Base-by-base conservation (phyloP, 1,140 invertebrate species). In the Palaemon carinicauda region DNA sequence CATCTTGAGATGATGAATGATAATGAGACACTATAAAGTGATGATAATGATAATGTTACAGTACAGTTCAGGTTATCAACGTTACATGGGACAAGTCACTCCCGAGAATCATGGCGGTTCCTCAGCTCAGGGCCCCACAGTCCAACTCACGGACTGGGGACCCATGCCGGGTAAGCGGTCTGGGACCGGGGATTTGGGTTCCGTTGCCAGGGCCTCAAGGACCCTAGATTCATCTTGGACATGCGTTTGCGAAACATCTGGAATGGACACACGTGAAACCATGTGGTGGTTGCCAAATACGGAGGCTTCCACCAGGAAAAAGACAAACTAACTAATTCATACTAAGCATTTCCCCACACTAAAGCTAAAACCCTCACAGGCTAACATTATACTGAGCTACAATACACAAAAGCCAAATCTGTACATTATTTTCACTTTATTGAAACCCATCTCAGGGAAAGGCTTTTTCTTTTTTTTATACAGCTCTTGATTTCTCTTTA, bases 261-360 rank as follows among this genome's bases (percentile, higher is more conserved):
- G 84, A 89, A 89, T 89, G 87, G 89, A 89, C 87, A 89, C 89
- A 89, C 83, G 89, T 89, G 89, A 89, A 88, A 89, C 78, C 87
- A 89, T 85, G 84, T 79, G 85, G 85, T 82, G 85, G 85, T 75
- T 53, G 79, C 80, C 85, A 78, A 51, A 51, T 69, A 77, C 69
- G 80, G 29, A 71, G 79, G 65, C 77, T 69, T 71, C 27, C n/a
- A 27, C 53, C 27, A 80, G 31, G 75, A 24, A 52, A 27, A 80
- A 69, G 84, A 79, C 69, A 80, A 75, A 78, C 75, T 50, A 78
- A 12, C 33, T n/a, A 69, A 69, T 69, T 69, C 17, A n/a, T 31
- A 27, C 65, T 27, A 69, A 69, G 65, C 24, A 69, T 69, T 69
- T 24, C 65, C 65, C 65, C 65, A n/a, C 21, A 69, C 65, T 69